phyloP scores from a whole-genome alignment of 2,797 vertebrate genomes.

The Hyperoplus lanceolatus region DNA sequence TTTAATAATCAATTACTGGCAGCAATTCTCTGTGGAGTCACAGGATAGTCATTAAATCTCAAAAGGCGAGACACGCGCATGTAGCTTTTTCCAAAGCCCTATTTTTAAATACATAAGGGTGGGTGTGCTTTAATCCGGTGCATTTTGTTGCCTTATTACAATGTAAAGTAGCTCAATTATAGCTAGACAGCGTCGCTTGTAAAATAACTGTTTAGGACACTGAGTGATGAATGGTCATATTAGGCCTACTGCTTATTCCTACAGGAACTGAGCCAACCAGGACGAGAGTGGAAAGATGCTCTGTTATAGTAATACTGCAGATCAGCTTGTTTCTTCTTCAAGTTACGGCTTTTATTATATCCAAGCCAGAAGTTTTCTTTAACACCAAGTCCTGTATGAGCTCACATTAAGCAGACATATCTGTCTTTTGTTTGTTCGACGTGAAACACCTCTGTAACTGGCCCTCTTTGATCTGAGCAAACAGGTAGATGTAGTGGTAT shows the following conservation, averaged over 20 bases:
- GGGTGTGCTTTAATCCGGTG: slow-evolving; percentile 89
- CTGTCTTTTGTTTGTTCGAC: slow-evolving; percentile 37
- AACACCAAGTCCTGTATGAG: slow-evolving; percentile 26
- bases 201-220: slow-evolving; percentile 84
- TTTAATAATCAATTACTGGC: slow-evolving; percentile 99
- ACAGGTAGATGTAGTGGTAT: slow-evolving; percentile 56
- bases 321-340: slow-evolving; percentile 37
- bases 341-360: slow-evolving; percentile 47
- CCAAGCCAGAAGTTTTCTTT: slow-evolving; percentile 39
- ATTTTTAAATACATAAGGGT: slow-evolving; percentile 96
- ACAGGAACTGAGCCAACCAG: slow-evolving; percentile 49
- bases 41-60: slow-evolving; percentile 99
- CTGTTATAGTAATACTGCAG: slow-evolving; percentile 30
- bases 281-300: slow-evolving; percentile 40
- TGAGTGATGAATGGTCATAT: slow-evolving; percentile 72
- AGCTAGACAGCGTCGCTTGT: slow-evolving; percentile 79
- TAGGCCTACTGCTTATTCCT: slow-evolving; percentile 65
- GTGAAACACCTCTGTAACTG: slow-evolving; percentile 38
- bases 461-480: slow-evolving; percentile 64
- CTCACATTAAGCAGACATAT: slow-evolving; percentile 43
- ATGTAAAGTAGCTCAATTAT: slow-evolving; percentile 91
- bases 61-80: slow-evolving; percentile 92
- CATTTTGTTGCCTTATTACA: slow-evolving; percentile 92
- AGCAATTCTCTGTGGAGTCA: slow-evolving; percentile 97
- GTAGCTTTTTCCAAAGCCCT: slow-evolving; percentile 91